phyloP scores from a whole-genome alignment of 2,113 vertebrate genomes.

The Elaphurus davidianus region DNA sequence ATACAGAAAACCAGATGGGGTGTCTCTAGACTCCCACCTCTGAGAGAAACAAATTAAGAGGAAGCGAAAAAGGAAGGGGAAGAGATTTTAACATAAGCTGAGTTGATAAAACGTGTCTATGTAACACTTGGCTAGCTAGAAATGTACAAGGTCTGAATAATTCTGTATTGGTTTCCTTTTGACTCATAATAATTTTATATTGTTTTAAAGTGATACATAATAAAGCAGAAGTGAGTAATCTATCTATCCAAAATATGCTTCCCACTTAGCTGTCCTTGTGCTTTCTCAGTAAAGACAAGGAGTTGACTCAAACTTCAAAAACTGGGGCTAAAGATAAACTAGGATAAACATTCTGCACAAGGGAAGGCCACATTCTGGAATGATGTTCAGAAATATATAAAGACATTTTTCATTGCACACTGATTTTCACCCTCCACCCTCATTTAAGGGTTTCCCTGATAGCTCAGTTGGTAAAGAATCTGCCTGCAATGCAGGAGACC shows the following conservation, averaged over 20 bases:
- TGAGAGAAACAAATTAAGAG: neutral
- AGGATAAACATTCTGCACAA: neutral
- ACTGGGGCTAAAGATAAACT: neutral
- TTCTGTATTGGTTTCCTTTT: neutral
- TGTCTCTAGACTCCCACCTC: neutral
- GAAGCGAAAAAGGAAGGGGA: neutral
- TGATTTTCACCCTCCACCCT: fast-evolving
- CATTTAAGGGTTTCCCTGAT: neutral
- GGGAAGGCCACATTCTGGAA: neutral
- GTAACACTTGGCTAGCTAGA: neutral
- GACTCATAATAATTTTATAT: neutral
- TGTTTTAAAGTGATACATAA: neutral
- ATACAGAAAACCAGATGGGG: neutral
- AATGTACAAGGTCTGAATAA: neutral
- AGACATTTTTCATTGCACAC: neutral
- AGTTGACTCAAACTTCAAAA: neutral
- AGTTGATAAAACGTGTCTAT: neutral
- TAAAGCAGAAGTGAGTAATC: neutral
- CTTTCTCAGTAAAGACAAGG: neutral
- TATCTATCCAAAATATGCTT: neutral
- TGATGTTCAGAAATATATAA: neutral
- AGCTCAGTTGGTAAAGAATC: neutral
- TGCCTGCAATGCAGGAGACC: neutral
- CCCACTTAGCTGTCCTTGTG: neutral
- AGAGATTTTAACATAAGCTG: neutral